Conservation (phyloP, 2,113 vertebrate genomes). For the Hypocryptadius cinnamomeus region DNA sequence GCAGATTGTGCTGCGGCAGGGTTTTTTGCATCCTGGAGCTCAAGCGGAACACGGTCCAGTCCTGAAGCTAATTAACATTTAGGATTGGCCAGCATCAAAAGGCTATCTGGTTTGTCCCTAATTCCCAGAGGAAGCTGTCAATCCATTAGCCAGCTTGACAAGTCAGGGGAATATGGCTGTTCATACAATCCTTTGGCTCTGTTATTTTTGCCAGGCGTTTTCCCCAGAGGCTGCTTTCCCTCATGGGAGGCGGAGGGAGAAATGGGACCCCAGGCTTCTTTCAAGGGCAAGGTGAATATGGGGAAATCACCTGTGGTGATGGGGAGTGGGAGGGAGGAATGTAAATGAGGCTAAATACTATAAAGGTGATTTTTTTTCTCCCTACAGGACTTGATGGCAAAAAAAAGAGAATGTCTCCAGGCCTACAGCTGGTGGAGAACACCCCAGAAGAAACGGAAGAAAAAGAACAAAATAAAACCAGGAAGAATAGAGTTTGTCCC, state of each 20-base stretch:
- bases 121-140: slow-evolving; percentile 55
- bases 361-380: slow-evolving; percentile 53
- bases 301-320: slow-evolving; percentile 74
- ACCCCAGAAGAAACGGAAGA: slow-evolving; percentile 67
- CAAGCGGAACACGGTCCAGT: slow-evolving; percentile 13
- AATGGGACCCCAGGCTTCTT: slow-evolving; percentile 73
- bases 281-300: slow-evolving; percentile 74
- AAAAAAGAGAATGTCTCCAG: slow-evolving; percentile 64
- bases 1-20: neutral
- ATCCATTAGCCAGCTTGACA: slow-evolving; percentile 66
- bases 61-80: slow-evolving; percentile 21
- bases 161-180: slow-evolving; percentile 72
- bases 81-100: slow-evolving; percentile 51
- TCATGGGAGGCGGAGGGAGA: slow-evolving; percentile 74
- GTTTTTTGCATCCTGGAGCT: slow-evolving; percentile 11
- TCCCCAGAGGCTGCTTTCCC: slow-evolving; percentile 74
- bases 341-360: slow-evolving; percentile 63
- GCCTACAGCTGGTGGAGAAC: slow-evolving; percentile 67
- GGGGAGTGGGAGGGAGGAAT: slow-evolving; percentile 71
- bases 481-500: slow-evolving; percentile 67
- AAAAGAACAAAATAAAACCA: slow-evolving; percentile 70
- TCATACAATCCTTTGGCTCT: slow-evolving; percentile 74
- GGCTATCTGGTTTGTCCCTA: slow-evolving; percentile 35
- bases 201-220: slow-evolving; percentile 74
- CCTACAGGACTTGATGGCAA: slow-evolving; percentile 61